Evolutionary conservation across 1,140 invertebrate genomes (phyloP), one percentile per base, ranked within the genome.

Genomic region (Orchestia grillus): DNA sequence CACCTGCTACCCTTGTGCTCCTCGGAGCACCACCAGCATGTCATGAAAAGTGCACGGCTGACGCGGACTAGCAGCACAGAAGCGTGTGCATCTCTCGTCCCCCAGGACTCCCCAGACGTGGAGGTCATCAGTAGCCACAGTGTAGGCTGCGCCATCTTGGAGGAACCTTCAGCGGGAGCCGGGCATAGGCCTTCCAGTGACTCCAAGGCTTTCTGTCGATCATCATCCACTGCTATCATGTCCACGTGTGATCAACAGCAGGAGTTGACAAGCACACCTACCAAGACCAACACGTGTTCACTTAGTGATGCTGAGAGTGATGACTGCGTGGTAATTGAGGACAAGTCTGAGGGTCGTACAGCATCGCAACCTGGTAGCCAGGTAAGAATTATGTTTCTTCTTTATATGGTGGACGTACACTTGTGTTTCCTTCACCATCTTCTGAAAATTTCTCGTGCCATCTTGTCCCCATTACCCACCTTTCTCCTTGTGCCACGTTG

Each of bases 281-380:
- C 62, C 62, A 77, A 77, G 11, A 23, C 62, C 28, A 77, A 28
- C 28, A 36, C 62, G 42, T 8, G 28, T 44, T 42, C 88, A 42
- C 88, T 42, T 42, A 90, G 92, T 45, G 92, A 94, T 94, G 92
- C 92, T 94, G 92, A 94, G 92, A 94, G 92, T 47, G 92, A 94
- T 45, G 92, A 94, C 92, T 94, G 92, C 36, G 44, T 94, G 15
- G 92, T 94, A 15, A 94, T 94, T 45, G 92, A 94, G 44, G 44
- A 94, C 36, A 44, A 47, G 16, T 8, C 44, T 42, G 44, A 90
- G n/a, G n/a, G 88, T 44, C 28, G 88, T 90, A 4, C 88, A 42
- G 62, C 62, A 1, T 77, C 28, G 28, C 62, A 77, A 36, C 62
- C 1, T 23, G 62, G 62, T 28, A 77, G 36, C 62, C 62, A 77